Conservation (phyloP, 1,140 invertebrate species). For the Himalopsyche phryganea region DNA sequence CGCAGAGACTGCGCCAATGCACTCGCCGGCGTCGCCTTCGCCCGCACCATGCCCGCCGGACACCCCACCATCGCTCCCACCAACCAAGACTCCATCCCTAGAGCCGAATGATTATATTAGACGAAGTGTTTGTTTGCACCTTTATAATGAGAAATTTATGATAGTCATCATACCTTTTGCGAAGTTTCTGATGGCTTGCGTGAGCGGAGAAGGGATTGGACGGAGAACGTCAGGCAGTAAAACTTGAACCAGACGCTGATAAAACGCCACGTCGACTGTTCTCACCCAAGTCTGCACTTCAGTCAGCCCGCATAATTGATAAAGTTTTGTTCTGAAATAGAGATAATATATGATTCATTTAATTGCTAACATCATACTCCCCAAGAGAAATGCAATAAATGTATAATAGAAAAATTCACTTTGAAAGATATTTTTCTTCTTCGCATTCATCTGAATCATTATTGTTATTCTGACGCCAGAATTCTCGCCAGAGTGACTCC, state of each 20-base stretch:
- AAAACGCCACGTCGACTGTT: slow-evolving; percentile 87
- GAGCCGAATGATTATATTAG: no score
- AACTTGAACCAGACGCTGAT: slow-evolving; percentile 94
- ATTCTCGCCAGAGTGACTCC: slow-evolving; percentile 86
- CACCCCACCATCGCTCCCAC: slow-evolving; percentile 82
- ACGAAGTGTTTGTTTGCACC: no score
- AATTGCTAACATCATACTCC: neutral
- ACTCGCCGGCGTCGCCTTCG: slow-evolving; percentile 82
- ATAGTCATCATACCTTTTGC: slow-evolving; percentile 40
- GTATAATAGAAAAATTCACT: slow-evolving; percentile 52
- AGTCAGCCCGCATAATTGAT: slow-evolving; percentile 53
- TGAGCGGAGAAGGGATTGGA: slow-evolving; percentile 89
- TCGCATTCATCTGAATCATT: slow-evolving; percentile 73
- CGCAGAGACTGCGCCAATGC: slow-evolving; percentile 93
- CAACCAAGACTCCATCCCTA: slow-evolving; percentile 81
- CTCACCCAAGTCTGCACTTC: slow-evolving; percentile 60
- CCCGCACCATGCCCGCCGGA: slow-evolving; percentile 77
- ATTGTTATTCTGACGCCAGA: slow-evolving; percentile 84
- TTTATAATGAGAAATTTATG: no score
- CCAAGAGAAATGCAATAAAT: neutral
- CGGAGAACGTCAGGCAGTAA: slow-evolving; percentile 94
- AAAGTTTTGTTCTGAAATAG: slow-evolving; percentile 55
- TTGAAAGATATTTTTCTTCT: slow-evolving; percentile 72
- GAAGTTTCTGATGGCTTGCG: slow-evolving; percentile 63
- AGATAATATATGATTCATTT: neutral